A percentile compares a stretch with the other conserved stretches of the same genome.
Evolutionary conservation across 2,888 invertebrate genomes (phyloP).

Genomic region (Protula sp.): DNA sequence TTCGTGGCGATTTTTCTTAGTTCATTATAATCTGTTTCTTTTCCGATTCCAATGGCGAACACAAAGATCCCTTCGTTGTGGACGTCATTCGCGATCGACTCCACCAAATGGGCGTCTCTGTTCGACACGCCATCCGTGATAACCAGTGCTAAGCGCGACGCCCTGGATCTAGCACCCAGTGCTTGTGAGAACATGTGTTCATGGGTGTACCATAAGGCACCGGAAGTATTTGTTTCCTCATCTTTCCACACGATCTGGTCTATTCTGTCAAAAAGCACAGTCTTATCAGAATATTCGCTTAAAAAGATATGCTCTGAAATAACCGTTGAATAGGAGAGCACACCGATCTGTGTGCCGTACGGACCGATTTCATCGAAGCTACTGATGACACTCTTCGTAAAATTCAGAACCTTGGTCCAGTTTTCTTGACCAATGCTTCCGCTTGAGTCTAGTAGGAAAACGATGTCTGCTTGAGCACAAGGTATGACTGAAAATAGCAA

Average conservation of each 20-base stretch:
- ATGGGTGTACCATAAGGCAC: slow-evolving; percentile 22
- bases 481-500: too few relatives aligned
- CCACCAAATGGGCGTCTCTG: slow-evolving; percentile 10
- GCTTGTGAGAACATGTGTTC: slow-evolving; percentile 31
- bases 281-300: slow-evolving; percentile 3
- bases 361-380: slow-evolving; percentile 2
- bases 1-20: slow-evolving; percentile 32
- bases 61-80: slow-evolving; percentile 12
- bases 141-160: slow-evolving; percentile 31
- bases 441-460: slow-evolving; percentile 5
- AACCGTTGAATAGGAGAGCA: slow-evolving; percentile 3
- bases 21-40: slow-evolving; percentile 10
- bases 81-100: slow-evolving; percentile 19
- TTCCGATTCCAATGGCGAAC: slow-evolving; percentile 21
- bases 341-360: not conserved
- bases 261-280: slow-evolving; percentile 3
- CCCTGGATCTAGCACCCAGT: slow-evolving; percentile 35
- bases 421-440: slow-evolving; percentile 4
- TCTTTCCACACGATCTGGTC: slow-evolving; percentile 15
- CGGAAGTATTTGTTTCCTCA: slow-evolving; percentile 6
- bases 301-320: slow-evolving; percentile 8
- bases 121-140: slow-evolving; percentile 44
- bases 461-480: slow-evolving; percentile 1
- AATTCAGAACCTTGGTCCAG: slow-evolving; percentile 1
- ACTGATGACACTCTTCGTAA: not conserved